phyloP scores from a whole-genome alignment of 2,797 vertebrate genomes.

The Coendou prehensilis region DNA sequence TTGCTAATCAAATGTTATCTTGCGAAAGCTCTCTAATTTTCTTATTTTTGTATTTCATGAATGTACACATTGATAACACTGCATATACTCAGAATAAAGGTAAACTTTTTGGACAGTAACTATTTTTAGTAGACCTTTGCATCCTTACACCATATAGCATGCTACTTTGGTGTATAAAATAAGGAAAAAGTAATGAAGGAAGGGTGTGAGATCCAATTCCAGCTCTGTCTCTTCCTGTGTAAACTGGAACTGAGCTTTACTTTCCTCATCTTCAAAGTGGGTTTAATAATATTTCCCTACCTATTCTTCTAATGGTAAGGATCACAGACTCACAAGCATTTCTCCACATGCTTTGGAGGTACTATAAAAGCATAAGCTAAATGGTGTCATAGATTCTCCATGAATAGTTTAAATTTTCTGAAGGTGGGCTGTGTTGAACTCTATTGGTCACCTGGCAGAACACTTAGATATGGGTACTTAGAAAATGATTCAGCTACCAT shows the following conservation, averaged over 20 bases:
- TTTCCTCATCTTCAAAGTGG: not conserved
- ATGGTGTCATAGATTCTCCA: not conserved
- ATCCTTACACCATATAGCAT: not conserved
- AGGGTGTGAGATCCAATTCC: not conserved
- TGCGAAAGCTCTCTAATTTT: not conserved
- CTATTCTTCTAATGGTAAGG: not conserved
- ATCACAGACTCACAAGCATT: not conserved
- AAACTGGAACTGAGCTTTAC: not conserved
- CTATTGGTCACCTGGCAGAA: not conserved
- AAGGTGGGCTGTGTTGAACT: not conserved
- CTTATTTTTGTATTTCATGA: not conserved
- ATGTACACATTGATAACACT: not conserved
- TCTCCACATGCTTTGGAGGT: not conserved
- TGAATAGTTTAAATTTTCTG: not conserved
- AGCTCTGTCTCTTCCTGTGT: not conserved
- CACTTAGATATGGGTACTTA: not conserved
- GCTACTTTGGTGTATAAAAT: not conserved
- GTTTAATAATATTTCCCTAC: not conserved
- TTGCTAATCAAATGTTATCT: not conserved
- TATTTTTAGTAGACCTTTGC: not conserved
- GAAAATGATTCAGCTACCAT: not conserved
- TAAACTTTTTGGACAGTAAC: not conserved
- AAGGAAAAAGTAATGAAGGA: not conserved
- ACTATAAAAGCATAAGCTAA: not conserved
- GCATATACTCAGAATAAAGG: not conserved